phyloP scores from a whole-genome alignment of 2,797 vertebrate species.

The Otolemur crassicaudatus region DNA sequence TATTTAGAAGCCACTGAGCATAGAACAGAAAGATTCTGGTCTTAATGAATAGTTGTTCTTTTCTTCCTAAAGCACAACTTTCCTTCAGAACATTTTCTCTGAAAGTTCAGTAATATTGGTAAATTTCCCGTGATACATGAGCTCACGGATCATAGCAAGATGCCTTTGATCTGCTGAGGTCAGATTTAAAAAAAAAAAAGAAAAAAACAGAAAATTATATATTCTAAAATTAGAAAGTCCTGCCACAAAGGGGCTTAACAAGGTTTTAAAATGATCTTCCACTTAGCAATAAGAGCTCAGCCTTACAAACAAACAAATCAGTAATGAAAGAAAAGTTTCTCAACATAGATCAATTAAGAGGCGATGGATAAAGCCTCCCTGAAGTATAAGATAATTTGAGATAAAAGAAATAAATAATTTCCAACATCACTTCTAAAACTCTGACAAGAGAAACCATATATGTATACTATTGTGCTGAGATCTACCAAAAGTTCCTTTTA shows the following conservation, averaged over 20 bases:
- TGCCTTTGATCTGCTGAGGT: not conserved
- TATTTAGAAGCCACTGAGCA: not conserved
- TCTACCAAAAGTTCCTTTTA: not conserved
- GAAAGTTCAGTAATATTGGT: not conserved
- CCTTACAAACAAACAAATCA: not conserved
- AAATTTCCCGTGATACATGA: not conserved
- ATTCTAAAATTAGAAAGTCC: conserved; percentile 24
- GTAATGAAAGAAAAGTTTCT: conserved; percentile 16
- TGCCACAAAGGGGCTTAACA: not conserved
- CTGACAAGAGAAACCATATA: not conserved
- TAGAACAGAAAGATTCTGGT: not conserved
- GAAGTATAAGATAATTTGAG: not conserved
- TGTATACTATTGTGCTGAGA: not conserved
- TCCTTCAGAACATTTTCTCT: not conserved
- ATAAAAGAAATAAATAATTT: not conserved
- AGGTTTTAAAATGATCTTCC: conserved; percentile 18
- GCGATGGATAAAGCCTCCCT: not conserved
- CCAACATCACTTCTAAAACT: not conserved
- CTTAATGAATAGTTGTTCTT: not conserved
- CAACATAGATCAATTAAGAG: not conserved
- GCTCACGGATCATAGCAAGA: not conserved
- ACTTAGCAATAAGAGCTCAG: conserved; percentile 4
- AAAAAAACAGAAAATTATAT: not conserved
- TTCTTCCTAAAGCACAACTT: conserved; percentile 18
- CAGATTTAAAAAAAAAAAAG: not conserved